Base-by-base conservation (phyloP, 2,113 vertebrate species). In the Tetraodon nigroviridis region DNA sequence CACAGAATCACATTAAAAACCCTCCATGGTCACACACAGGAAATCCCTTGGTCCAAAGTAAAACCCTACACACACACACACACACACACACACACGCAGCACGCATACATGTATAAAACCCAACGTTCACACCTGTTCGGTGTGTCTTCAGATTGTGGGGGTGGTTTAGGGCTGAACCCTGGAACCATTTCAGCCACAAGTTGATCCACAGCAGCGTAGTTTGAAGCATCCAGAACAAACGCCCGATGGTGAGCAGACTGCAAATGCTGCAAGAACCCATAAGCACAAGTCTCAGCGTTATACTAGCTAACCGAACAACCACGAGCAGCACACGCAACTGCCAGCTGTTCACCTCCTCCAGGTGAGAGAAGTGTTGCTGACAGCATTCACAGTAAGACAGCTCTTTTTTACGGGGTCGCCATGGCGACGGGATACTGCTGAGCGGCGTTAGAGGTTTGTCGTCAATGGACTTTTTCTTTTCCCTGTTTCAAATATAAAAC, bases 371-470 rank as follows among this genome's bases (percentile, higher is more conserved):
- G 54, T 88, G 64, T 49, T 91, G 78, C 1, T 83, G 89, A 74
- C 93, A 96, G 82, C 93, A 93, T 86, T 96, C 93, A 10, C 94
- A 95, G 64, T 90, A 93, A 0, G 91, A 92, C 13, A 56, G 64
- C 73, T 67, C 89, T 61, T 82, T 94, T 62, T 86, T 90, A 22
- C 66, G 83, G 2, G 67, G 69, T 17, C 24, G 61, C 80, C 61
- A 83, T 0, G 66, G 82, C 17, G 78, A 81, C 5, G 80, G 83
- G 22, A 58, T 77, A 58, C 50, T 80, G 13, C 40, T 51, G 59
- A 74, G 50, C 1, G 0, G 70, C 8, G 66, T 53, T 14, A 52
- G 68, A 2, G 1, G 60, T 61, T 89, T 73, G 41, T 83, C 52
- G 18, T 57, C 0, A 11, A 51, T 44, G 46, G 80, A 75, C 59